These are phyloP conservation scores for Campoplex capitator DNA, from an alignment of 2,888 invertebrate genomes.

Conservation along the genomic window DNA sequence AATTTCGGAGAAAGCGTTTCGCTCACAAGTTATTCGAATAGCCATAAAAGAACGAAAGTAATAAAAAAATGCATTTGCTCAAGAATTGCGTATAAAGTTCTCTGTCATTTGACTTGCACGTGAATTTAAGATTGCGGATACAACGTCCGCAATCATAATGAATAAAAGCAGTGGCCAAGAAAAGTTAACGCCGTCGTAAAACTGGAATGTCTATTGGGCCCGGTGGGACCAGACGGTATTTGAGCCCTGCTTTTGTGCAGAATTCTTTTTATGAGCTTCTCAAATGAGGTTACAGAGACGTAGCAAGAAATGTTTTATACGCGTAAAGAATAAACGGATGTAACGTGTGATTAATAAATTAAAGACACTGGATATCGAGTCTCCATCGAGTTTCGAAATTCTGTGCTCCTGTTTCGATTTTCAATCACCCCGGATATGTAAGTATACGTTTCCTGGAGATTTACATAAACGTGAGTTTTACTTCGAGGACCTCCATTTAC, in stretches of 20 bases:
- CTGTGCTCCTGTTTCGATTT: background rate
- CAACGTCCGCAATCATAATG: background rate
- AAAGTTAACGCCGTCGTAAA: background rate
- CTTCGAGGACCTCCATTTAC: constrained; percentile 13
- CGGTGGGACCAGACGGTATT: background rate
- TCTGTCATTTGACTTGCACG: background rate
- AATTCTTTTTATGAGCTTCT: background rate
- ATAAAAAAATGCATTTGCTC: background rate
- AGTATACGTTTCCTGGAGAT: constrained; percentile 9
- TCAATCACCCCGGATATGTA: background rate
- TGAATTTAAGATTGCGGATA: no score
- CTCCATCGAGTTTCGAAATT: constrained; percentile 4
- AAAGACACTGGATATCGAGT: background rate
- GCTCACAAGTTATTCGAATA: background rate
- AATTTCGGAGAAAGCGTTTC: background rate
- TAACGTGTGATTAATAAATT: background rate
- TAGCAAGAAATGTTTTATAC: background rate
- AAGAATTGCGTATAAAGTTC: background rate
- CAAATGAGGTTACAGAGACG: background rate
- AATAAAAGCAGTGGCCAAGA: background rate
- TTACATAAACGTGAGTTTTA: constrained; percentile 22
- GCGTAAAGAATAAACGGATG: background rate
- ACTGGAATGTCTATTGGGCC: background rate
- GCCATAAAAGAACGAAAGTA: background rate
- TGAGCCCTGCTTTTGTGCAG: background rate